Evolutionary conservation across 2,888 invertebrate species (phyloP), one percentile per base, ranked within the genome.

Genomic region (Eupithecia pulchellata): DNA sequence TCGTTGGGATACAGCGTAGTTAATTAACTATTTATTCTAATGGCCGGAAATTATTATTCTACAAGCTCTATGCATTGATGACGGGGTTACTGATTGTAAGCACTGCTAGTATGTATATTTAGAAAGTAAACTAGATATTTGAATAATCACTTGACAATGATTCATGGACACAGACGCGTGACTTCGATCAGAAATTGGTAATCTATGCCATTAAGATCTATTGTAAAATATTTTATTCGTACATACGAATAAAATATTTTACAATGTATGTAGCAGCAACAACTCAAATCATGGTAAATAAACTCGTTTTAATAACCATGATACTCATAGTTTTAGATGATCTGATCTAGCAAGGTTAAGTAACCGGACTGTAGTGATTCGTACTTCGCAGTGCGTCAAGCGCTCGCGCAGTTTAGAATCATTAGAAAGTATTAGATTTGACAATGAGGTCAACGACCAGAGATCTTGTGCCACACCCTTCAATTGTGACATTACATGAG

Each of bases 391-490:
- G 39, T 34, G 25, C 86, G 86, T 86, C 84, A 81, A 86, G 83
- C 81, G 81, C 79, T 81, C 76, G 82, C 81, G 83, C 82, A 86
- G 81, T 89, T 85, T 87, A 89, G 88, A 89, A 85, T 87, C 85
- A 89, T 91, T 93, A 93, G 93, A 93, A 94, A 93, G 93, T 92
- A 81, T 72, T 86, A 87, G 89, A 89, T 92, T 92, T 86, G 89
- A 86, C 84, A 79, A 76, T 75, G 83, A 79, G 90, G 87, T 83
- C 91, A 84, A 83, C 84, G 91, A 89, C 91, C 91, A 86, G 87
- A 86, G 82, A 85, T 87, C 83, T 83, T 77, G 83, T 80, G 82
- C 82, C 84, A 85, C 86, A 86, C 90, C 89, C 88, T 89, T 88
- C 83, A 87, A 86, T 87, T 83, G 81, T 80, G 76, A 66, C 85